A percentile compares a stretch with the other conserved stretches of the same genome.
Evolutionary conservation across 2,797 vertebrate species (phyloP).

Genomic region (Furcifer pardalis): DNA sequence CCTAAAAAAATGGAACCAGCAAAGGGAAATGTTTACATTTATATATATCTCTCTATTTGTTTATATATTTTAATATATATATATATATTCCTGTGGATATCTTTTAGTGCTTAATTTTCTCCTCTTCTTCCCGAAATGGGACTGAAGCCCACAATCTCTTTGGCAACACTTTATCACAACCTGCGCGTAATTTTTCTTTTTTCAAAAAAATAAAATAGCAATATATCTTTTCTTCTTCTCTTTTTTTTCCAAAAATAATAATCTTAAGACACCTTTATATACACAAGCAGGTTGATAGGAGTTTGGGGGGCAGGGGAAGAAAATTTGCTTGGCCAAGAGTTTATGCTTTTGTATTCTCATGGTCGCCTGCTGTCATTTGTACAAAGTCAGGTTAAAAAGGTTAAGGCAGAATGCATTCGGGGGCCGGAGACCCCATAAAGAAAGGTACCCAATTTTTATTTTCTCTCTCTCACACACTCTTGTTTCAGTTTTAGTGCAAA

Average conservation of each 20-base stretch:
- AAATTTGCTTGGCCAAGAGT: neutral
- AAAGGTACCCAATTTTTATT: neutral
- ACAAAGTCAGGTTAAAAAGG: slow-evolving; percentile 30
- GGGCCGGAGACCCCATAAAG: neutral
- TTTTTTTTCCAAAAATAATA: slow-evolving; percentile 14
- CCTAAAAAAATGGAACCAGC: neutral
- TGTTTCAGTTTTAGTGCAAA: slow-evolving; percentile 67
- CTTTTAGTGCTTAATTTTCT: slow-evolving; percentile 1
- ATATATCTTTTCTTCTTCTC: neutral
- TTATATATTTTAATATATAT: no score
- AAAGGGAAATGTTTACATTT: slow-evolving; percentile 12
- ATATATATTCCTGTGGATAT: neutral
- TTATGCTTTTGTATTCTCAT: neutral
- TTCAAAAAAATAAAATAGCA: slow-evolving; percentile 61
- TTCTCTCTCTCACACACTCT: neutral
- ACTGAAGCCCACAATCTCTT: slow-evolving; percentile 68
- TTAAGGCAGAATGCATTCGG: slow-evolving; percentile 64
- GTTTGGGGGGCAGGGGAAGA: neutral
- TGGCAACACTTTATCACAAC: slow-evolving; percentile 75
- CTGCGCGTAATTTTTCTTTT: slow-evolving; percentile 51
- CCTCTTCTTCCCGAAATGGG: slow-evolving; percentile 56
- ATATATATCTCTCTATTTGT: neutral
- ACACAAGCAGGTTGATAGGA: slow-evolving; percentile 62
- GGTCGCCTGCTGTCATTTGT: neutral
- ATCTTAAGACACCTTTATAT: slow-evolving; percentile 59